phyloP scores from a whole-genome alignment of 2,113 vertebrate genomes.

The Tragelaphus buxtoni region DNA sequence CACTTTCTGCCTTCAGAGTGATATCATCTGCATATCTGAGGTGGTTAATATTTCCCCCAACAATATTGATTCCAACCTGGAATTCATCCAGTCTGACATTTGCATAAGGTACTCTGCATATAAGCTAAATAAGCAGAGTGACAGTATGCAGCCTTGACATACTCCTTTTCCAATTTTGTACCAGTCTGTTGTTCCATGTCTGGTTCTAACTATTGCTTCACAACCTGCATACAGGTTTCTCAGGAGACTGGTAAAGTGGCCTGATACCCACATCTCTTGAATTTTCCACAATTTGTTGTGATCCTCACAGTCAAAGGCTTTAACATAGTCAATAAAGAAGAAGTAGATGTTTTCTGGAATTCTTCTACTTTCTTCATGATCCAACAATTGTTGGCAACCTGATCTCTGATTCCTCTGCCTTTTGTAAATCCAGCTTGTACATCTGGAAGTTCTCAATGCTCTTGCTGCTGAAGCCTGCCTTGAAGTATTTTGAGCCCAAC shows the following conservation, averaged over 20 bases:
- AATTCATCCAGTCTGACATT: background rate
- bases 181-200: background rate
- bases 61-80: background rate
- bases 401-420: background rate
- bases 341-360: background rate
- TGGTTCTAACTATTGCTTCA: background rate
- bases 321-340: background rate
- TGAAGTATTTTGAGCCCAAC: background rate
- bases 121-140: background rate
- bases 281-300: background rate
- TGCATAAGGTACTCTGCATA: background rate
- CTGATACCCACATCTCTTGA: background rate
- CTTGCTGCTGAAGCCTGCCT: background rate
- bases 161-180: background rate
- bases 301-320: background rate
- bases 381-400: background rate
- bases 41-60: background rate
- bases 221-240: background rate
- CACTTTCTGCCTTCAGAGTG: background rate
- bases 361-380: background rate
- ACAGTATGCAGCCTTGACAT: background rate
- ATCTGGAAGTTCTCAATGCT: background rate
- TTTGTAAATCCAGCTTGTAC: background rate
- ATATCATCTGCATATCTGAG: background rate
- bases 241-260: background rate